Evolutionary conservation across 2,888 invertebrate species (phyloP), one percentile per base, ranked within the genome.

Genomic region (Mimas tiliae): DNA sequence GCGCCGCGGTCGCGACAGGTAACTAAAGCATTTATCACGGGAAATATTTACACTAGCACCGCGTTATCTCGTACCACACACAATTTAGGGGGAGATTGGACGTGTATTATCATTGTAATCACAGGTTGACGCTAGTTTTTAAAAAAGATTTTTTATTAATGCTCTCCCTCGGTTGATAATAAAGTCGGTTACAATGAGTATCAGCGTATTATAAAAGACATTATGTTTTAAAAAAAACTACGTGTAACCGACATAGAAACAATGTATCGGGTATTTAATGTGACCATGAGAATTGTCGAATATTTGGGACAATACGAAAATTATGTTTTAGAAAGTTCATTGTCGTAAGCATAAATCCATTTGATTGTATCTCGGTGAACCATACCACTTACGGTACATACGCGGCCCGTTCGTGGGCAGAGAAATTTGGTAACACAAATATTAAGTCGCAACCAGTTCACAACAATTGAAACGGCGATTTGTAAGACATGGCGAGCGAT

Each of bases 1-100:
- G 88, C 88, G 84, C 86, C 86, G 89, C 85, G 90, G 86, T 84
- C 91, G 89, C 91, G 93, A 90, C 93, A 92, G 91, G 90, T 91
- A 90, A 90, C 85, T 89, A 86, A 89, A 88, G 86, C 89, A 90
- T 93, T 91, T 92, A 93, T 91, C 91, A 87, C 84, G 79, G 83
- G 82, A 82, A 81, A 88, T 91, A 89, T 91, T 91, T 91, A 88
- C 87, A 67, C 81, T 80, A 83, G 80, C 79, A 76, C 74, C 77
- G 76, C 73, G 75, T 84, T 85, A 85, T 88, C 86, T 84, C 69
- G 70, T 74, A 74, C 76, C 79, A 77, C 75, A 78, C 78, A 79
- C 76, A 76, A 75, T 80, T 82, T 79, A 77, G 84, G 84, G 52
- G 86, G 84, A 85, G 85, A 86, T 86, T 84, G 75, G 74, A 69